phyloP scores from a whole-genome alignment of 2,888 invertebrate genomes.

The Digitonthophagus gazella region DNA sequence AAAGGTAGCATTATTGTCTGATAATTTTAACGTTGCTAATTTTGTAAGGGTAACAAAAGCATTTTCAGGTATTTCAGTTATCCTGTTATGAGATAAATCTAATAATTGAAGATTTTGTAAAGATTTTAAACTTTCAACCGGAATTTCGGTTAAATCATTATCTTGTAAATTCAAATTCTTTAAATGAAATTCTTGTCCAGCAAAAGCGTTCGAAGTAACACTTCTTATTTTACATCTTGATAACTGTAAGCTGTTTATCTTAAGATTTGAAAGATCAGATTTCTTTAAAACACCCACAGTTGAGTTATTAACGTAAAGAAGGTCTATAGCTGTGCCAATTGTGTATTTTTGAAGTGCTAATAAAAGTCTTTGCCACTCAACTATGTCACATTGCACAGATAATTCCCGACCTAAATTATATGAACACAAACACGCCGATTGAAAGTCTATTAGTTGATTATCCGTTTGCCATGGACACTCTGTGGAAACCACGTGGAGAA shows the following conservation, averaged over 20 bases:
- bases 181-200: conserved; percentile 76
- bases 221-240: conserved; percentile 76
- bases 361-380: conserved; percentile 74
- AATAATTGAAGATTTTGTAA: conserved; percentile 72
- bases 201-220: conserved; percentile 73
- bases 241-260: conserved; percentile 78
- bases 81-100: conserved; percentile 81
- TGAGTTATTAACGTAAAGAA: conserved; percentile 87
- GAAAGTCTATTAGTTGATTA: conserved; percentile 62
- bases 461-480: conserved; percentile 86
- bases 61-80: conserved; percentile 68
- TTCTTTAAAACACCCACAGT: conserved; percentile 68
- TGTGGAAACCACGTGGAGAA: conserved; percentile 49
- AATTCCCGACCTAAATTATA: conserved; percentile 81
- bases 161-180: conserved; percentile 84
- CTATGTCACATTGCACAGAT: conserved; percentile 88
- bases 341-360: conserved; percentile 70
- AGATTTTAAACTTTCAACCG: conserved; percentile 67
- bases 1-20: conserved; percentile 82
- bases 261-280: conserved; percentile 66
- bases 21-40: conserved; percentile 77
- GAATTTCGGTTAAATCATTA: conserved; percentile 76
- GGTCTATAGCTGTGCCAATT: conserved; percentile 68
- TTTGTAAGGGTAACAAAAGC: conserved; percentile 72
- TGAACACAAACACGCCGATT: conserved; percentile 84